phyloP scores from a whole-genome alignment of 2,797 vertebrate species.

The Rhynchotus rufescens region DNA sequence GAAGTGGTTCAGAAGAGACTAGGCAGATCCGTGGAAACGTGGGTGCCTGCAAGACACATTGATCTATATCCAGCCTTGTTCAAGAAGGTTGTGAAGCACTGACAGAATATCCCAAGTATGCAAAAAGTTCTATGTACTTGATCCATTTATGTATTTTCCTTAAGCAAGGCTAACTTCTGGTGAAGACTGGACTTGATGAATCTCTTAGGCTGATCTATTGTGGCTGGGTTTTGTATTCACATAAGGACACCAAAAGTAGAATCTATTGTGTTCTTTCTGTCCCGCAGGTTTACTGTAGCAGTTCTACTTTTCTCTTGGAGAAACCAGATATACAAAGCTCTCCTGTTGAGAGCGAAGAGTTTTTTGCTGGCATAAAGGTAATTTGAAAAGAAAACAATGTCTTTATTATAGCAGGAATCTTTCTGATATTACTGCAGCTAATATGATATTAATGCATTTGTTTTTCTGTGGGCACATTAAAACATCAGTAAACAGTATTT shows the following conservation, averaged over 20 bases:
- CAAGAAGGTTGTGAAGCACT: not conserved
- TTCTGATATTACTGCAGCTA: not conserved
- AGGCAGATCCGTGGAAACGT: not conserved
- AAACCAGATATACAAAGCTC: slow-evolving; percentile 80
- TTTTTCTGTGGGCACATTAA: not conserved
- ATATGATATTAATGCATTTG: not conserved
- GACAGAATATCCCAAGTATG: not conserved
- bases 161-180: not conserved
- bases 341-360: slow-evolving; percentile 85
- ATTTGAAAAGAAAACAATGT: not conserved
- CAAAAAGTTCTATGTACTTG: not conserved
- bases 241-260: not conserved
- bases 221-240: not conserved
- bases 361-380: slow-evolving; percentile 91
- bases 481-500: no score
- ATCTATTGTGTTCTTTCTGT: not conserved
- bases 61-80: not conserved
- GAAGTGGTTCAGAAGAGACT: not conserved
- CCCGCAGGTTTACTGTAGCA: slow-evolving; percentile 89
- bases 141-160: not conserved
- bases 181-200: not conserved
- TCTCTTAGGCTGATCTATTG: not conserved
- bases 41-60: not conserved
- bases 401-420: not conserved
- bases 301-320: slow-evolving; percentile 88